These are phyloP conservation scores for Octomys mimax DNA, from an alignment of 2,797 vertebrate genomes.

Conservation along the genomic window DNA sequence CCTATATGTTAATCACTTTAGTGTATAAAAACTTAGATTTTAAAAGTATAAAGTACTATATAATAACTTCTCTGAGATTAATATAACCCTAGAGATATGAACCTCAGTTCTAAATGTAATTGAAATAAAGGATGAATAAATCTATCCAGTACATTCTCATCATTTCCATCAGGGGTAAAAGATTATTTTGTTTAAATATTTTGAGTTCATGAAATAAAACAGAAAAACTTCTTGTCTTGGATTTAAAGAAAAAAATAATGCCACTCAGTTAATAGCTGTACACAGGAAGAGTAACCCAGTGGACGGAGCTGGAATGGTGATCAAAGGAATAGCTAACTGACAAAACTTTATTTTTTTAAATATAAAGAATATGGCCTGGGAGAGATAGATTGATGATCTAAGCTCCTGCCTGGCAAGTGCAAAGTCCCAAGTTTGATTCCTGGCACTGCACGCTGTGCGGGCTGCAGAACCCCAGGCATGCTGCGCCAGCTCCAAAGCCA, in stretches of 20 bases:
- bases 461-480: too few relatives aligned
- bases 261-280: neutral
- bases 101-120: neutral
- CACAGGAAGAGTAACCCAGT: neutral
- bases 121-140: conserved; percentile 10
- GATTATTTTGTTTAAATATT: neutral
- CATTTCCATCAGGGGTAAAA: neutral
- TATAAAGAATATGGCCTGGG: neutral
- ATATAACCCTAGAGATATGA: neutral
- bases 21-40: neutral
- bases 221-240: neutral
- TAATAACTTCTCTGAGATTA: neutral
- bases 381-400: too few relatives aligned
- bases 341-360: conserved; percentile 36
- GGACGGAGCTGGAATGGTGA: neutral
- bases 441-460: too few relatives aligned
- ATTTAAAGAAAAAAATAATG: conserved; percentile 1
- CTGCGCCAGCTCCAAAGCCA: too few relatives aligned
- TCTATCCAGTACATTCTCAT: neutral
- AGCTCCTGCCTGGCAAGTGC: too few relatives aligned
- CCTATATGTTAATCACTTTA: neutral
- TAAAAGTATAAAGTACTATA: neutral
- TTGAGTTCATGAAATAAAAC: neutral
- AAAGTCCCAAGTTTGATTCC: too few relatives aligned
- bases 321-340: neutral